phyloP scores from a whole-genome alignment of 2,797 vertebrate genomes.

The Platalea minor region DNA sequence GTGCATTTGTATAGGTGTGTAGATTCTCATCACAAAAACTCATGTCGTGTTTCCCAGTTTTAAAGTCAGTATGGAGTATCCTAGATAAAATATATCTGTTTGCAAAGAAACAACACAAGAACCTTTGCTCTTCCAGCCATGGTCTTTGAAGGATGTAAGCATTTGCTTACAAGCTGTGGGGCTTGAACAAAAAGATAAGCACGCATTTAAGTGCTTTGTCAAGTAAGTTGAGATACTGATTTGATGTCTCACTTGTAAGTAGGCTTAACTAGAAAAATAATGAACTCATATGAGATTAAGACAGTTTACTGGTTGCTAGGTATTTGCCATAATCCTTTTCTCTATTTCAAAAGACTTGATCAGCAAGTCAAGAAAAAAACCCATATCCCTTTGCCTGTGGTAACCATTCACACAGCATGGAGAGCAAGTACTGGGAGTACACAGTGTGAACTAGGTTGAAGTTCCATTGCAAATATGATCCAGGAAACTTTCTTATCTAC shows the following conservation, averaged over 20 bases:
- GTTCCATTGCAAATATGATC: neutral
- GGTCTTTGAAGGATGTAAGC: neutral
- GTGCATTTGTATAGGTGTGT: neutral
- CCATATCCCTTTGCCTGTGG: neutral
- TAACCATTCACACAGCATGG: neutral
- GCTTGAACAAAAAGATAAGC: neutral
- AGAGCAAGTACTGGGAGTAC: neutral
- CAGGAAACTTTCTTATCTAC: neutral
- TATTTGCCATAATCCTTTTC: neutral
- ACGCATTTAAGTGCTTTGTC: neutral
- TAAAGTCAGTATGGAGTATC: neutral
- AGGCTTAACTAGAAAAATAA: neutral
- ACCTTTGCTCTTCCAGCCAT: neutral
- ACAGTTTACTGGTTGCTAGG: neutral
- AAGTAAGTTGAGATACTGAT: neutral
- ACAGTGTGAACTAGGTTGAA: fast-evolving
- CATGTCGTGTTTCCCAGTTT: neutral
- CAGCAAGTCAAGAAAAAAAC: neutral
- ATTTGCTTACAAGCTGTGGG: neutral
- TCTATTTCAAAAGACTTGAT: neutral
- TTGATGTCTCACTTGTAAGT: neutral
- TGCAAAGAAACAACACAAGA: neutral
- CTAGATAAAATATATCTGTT: neutral
- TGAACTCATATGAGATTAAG: neutral
- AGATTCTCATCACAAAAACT: neutral